phyloP scores from a whole-genome alignment of 2,113 vertebrate species.

The Mugil cephalus region DNA sequence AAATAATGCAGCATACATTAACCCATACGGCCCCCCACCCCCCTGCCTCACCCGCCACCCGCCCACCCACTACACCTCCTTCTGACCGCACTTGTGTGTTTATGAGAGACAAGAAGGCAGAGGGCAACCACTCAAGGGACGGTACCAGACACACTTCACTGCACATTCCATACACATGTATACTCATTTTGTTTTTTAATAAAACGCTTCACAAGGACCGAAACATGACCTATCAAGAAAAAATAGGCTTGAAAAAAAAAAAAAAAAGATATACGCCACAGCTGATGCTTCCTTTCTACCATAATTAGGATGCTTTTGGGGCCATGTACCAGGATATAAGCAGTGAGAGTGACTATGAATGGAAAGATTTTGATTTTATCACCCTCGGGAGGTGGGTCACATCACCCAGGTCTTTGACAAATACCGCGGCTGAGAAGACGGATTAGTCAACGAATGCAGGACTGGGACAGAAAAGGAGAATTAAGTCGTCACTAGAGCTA shows the following conservation, averaged over 20 bases:
- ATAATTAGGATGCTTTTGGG: conserved; percentile 10
- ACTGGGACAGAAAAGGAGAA: conserved; percentile 65
- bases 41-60: not conserved
- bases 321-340: conserved; percentile 9
- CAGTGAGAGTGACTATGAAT: conserved; percentile 24
- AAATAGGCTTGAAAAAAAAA: not conserved
- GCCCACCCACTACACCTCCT: not conserved
- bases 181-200: not conserved
- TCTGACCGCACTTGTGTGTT: conserved; percentile 33
- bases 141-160: conserved; percentile 21
- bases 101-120: conserved; percentile 39
- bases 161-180: conserved; percentile 18
- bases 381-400: conserved; percentile 45
- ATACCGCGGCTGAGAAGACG: conserved; percentile 58
- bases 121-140: conserved; percentile 24
- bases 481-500: conserved; percentile 68
- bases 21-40: not conserved
- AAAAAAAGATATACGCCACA: not conserved
- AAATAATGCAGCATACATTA: conserved; percentile 77
- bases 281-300: not conserved
- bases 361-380: conserved; percentile 69
- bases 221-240: not conserved
- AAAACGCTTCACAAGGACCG: not conserved
- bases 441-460: conserved; percentile 71
- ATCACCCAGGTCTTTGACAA: conserved; percentile 61